A percentile compares a stretch with the other conserved stretches of the same genome.
phyloP scores from a whole-genome alignment of 2,888 invertebrate species.

The Drosophila ezoana region DNA sequence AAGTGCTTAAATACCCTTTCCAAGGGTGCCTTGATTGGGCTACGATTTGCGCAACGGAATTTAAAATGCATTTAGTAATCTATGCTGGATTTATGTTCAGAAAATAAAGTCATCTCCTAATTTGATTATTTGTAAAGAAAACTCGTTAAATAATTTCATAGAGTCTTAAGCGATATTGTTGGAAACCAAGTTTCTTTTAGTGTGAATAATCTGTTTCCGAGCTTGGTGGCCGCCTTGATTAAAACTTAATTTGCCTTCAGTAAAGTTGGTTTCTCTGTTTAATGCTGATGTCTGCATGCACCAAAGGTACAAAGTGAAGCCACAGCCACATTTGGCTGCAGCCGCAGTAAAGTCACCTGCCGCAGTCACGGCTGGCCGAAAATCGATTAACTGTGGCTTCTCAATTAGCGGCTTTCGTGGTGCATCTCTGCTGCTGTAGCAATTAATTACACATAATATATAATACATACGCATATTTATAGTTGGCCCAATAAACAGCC shows the following conservation, averaged over 20 bases:
- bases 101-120: no score
- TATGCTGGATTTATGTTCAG: no score
- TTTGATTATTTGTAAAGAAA: no score
- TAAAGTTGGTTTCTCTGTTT: neutral
- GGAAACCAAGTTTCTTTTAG: no score
- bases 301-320: slow-evolving; percentile 32
- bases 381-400: slow-evolving; percentile 76
- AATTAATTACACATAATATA: slow-evolving; percentile 44
- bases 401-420: slow-evolving; percentile 70
- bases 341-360: slow-evolving; percentile 35
- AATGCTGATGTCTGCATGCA: neutral
- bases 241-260: neutral
- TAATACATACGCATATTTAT: neutral
- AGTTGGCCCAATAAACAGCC: neutral
- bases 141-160: no score
- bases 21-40: no score
- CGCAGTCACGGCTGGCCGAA: slow-evolving; percentile 44
- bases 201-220: no score
- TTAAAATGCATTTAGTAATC: no score
- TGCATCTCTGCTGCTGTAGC: slow-evolving; percentile 8
- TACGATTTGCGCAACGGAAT: no score
- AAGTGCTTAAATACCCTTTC: neutral
- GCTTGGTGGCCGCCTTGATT: no score
- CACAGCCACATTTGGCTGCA: slow-evolving; percentile 43
- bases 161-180: no score